A percentile compares a stretch with the other conserved stretches of the same genome.
These are phyloP conservation scores for Umimayanthus chanpuru DNA, from an alignment of 92 coral and sea anemone genomes.

Conservation along the genomic window DNA sequence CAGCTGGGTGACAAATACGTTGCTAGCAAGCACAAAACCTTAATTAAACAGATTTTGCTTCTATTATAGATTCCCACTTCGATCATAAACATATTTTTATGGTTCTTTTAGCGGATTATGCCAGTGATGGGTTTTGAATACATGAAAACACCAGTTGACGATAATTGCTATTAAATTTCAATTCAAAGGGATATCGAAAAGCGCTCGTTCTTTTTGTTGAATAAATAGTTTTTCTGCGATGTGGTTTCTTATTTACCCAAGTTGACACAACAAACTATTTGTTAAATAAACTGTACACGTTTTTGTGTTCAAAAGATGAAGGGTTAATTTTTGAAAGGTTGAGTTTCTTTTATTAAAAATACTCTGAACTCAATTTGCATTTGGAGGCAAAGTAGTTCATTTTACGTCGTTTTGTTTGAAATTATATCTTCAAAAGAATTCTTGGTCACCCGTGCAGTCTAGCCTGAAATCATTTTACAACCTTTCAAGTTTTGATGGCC, in stretches of 20 bases:
- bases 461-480: neutral
- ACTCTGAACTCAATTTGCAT: neutral
- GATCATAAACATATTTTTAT: neutral
- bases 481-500: conserved; percentile 15
- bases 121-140: neutral
- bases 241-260: conserved; percentile 30
- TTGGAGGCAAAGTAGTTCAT: neutral
- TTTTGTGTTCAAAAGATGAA: neutral
- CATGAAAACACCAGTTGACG: neutral
- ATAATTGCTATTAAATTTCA: neutral
- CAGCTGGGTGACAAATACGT: conserved; percentile 3
- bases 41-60: neutral
- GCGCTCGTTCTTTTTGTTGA: neutral
- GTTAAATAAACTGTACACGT: neutral
- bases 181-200: neutral
- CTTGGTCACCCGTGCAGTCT: conserved; percentile 8
- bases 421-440: neutral
- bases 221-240: conserved; percentile 34
- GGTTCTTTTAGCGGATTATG: neutral
- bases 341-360: neutral
- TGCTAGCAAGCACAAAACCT: neutral
- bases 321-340: neutral
- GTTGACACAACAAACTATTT: conserved; percentile 1
- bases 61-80: neutral
- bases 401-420: neutral